Percentiles rank a stretch among this genome's conserved stretches.
Evolutionary conservation across 2,113 vertebrate genomes (phyloP).

Genomic region (Aviceda subcristata): DNA sequence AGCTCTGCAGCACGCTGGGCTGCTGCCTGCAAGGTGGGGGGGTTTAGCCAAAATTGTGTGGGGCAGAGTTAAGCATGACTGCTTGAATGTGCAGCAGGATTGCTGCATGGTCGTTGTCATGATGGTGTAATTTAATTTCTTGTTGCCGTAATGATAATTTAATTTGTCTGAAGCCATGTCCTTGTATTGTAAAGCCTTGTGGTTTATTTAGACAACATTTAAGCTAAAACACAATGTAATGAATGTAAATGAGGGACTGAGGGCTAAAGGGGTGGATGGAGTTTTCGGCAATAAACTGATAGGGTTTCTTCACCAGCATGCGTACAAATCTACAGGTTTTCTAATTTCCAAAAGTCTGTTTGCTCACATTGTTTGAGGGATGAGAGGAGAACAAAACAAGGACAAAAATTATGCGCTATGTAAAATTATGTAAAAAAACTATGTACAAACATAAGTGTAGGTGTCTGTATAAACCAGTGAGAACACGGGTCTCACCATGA

Average conservation of each 20-base stretch:
- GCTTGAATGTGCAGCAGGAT: background rate
- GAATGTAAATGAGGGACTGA: background rate
- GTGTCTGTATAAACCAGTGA: background rate
- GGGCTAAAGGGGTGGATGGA: background rate
- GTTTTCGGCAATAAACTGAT: background rate
- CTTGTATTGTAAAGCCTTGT: background rate
- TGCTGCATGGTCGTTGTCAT: background rate
- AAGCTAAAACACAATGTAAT: background rate
- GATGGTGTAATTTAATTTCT: background rate
- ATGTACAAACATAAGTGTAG: background rate
- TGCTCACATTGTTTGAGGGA: background rate
- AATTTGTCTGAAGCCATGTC: background rate
- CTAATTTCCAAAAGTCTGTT: background rate
- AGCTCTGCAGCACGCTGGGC: background rate
- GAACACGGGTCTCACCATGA: background rate
- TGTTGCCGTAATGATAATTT: background rate
- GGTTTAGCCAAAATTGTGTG: fast-evolving
- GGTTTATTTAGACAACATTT: background rate
- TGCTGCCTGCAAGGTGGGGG: background rate
- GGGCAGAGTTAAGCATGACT: background rate
- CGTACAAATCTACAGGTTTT: background rate
- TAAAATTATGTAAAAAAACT: background rate
- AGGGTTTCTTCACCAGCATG: background rate
- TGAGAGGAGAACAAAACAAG: background rate
- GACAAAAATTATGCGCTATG: background rate